phyloP scores from a whole-genome alignment of 2,888 invertebrate genomes.

The Drosophila kuntzei region DNA sequence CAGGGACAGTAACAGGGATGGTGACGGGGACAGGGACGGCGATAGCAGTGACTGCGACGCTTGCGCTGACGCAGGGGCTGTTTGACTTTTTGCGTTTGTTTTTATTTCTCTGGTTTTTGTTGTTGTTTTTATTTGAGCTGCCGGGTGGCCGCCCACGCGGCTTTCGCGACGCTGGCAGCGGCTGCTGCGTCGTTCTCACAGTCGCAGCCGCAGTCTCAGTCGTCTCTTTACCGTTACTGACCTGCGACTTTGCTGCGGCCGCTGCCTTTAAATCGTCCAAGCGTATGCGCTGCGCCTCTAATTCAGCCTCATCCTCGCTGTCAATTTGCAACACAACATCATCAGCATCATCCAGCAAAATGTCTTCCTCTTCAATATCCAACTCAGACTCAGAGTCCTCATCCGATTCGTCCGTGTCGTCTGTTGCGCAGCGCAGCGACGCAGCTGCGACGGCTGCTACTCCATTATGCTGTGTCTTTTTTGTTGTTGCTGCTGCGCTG shows the following conservation, averaged over 20 bases:
- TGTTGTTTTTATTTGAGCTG: slow-evolving; percentile 48
- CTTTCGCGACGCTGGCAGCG: slow-evolving; percentile 45
- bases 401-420: slow-evolving; percentile 66
- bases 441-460: slow-evolving; percentile 71
- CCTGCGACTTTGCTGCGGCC: slow-evolving; percentile 61
- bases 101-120: slow-evolving; percentile 49
- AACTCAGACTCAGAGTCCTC: slow-evolving; percentile 67
- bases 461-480: slow-evolving; percentile 75
- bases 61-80: slow-evolving; percentile 52
- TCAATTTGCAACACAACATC: slow-evolving; percentile 77
- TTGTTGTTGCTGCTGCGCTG: slow-evolving; percentile 59
- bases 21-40: background rate
- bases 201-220: slow-evolving; percentile 32
- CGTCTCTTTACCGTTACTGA: slow-evolving; percentile 55
- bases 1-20: slow-evolving; percentile 1
- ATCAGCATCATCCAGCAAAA: slow-evolving; percentile 70
- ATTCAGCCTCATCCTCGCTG: slow-evolving; percentile 82
- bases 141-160: slow-evolving; percentile 70
- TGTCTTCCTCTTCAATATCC: slow-evolving; percentile 70
- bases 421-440: slow-evolving; percentile 61
- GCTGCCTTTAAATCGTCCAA: slow-evolving; percentile 71
- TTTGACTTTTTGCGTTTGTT: slow-evolving; percentile 63
- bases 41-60: slow-evolving; percentile 48
- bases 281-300: slow-evolving; percentile 82
- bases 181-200: slow-evolving; percentile 24